phyloP scores from a whole-genome alignment of 2,888 invertebrate genomes.

The Lasioglossum vierecki region DNA sequence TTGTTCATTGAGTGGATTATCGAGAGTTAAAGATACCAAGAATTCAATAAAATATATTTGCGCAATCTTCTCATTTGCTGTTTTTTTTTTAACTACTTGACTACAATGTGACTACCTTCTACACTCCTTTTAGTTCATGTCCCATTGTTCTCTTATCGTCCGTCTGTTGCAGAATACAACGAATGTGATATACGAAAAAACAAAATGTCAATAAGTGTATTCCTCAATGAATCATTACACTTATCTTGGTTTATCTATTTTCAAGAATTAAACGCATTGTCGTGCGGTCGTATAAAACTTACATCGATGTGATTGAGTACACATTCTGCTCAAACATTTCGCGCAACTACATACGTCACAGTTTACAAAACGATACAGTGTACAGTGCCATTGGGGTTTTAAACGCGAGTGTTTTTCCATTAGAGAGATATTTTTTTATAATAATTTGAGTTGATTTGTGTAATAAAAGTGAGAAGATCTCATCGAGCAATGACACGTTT shows the following conservation, averaged over 20 bases:
- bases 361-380: conserved; percentile 39
- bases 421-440: conserved; percentile 38
- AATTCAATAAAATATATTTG: background rate
- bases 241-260: conserved; percentile 21
- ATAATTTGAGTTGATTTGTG: conserved; percentile 31
- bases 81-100: background rate
- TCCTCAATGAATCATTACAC: conserved; percentile 7
- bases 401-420: conserved; percentile 36
- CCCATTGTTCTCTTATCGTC: conserved; percentile 42
- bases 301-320: conserved; percentile 33
- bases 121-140: conserved; percentile 36
- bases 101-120: conserved; percentile 28
- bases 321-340: conserved; percentile 20
- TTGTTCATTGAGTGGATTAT: background rate
- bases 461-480: conserved; percentile 12
- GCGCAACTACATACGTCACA: conserved; percentile 20
- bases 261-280: conserved; percentile 28
- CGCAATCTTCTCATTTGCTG: conserved; percentile 1
- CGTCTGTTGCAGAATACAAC: conserved; percentile 39
- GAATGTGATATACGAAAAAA: conserved; percentile 58
- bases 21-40: background rate
- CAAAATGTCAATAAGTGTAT: conserved; percentile 60
- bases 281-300: conserved; percentile 25
- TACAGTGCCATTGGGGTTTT: conserved; percentile 28
- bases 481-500: conserved; percentile 34